These are phyloP conservation scores for Umimayanthus kanabou DNA, from an alignment of 92 coral and sea anemone genomes.

Conservation along the genomic window DNA sequence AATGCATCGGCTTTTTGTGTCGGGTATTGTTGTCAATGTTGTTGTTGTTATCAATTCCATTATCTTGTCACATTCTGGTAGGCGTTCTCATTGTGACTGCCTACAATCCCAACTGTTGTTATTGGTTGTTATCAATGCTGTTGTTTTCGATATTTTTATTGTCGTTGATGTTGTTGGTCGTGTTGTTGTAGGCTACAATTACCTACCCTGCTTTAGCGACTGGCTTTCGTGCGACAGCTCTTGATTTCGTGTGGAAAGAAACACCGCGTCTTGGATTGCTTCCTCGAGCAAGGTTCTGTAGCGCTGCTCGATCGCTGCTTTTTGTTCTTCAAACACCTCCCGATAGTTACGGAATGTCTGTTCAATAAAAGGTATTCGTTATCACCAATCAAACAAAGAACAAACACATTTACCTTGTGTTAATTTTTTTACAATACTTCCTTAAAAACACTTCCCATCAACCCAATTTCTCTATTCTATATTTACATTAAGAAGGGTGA, in stretches of 20 bases:
- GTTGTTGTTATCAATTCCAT: too few species aligned
- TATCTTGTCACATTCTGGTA: too few species aligned
- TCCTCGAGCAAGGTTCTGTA: conserved; percentile 94
- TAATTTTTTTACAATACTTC: background rate
- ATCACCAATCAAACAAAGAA: background rate
- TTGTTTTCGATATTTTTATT: too few species aligned
- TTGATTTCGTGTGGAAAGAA: conserved; percentile 91
- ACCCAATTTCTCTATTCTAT: background rate
- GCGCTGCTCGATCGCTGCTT: conserved; percentile 95
- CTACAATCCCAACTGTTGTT: too few species aligned
- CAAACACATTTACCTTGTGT: background rate
- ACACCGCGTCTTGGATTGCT: conserved; percentile 98
- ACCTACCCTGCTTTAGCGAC: conserved; percentile 85
- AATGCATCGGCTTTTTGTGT: too few species aligned
- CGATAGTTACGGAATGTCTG: conserved; percentile 98
- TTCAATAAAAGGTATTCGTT: background rate
- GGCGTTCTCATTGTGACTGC: too few species aligned
- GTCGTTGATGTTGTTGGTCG: background rate
- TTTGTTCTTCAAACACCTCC: conserved; percentile 97
- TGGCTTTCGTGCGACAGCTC: conserved; percentile 96
- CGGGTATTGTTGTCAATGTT: too few species aligned
- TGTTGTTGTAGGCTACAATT: background rate
- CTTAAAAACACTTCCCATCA: background rate
- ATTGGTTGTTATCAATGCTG: background rate
- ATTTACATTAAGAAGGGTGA: too few species aligned